Conservation (phyloP, 2,888 invertebrate genomes). For the Stomorhina lunata region DNA sequence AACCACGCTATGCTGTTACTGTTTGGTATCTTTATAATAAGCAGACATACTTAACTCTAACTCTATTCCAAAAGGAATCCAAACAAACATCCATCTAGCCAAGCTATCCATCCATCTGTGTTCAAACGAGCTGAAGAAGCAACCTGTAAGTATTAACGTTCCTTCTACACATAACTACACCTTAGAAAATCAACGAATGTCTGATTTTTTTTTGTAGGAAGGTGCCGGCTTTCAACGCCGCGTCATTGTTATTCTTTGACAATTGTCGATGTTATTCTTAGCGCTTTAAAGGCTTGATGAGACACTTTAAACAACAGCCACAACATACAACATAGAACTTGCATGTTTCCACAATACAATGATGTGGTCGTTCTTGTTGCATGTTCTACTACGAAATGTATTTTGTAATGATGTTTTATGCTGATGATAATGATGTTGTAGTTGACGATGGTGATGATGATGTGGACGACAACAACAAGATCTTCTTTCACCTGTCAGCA, state of each 20-base stretch:
- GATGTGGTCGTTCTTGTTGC: conserved; percentile 34
- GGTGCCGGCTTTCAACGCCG: conserved; percentile 65
- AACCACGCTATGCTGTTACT: conserved; percentile 21
- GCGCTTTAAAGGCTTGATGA: conserved; percentile 65
- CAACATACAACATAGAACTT: conserved; percentile 47
- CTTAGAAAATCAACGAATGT: background rate
- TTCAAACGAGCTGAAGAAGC: background rate
- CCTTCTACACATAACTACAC: background rate
- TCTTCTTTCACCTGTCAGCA: conserved; percentile 64
- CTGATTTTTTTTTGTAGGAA: conserved; percentile 28
- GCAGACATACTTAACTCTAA: conserved; percentile 22
- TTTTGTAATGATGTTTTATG: conserved; percentile 24
- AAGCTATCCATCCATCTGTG: conserved; percentile 34
- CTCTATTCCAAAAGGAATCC: background rate
- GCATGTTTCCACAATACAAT: conserved; percentile 31
- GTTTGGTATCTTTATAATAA: conserved; percentile 62
- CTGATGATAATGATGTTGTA: conserved; percentile 34
- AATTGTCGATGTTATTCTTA: conserved; percentile 66
- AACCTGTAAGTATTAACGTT: conserved; percentile 44
- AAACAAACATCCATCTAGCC: background rate
- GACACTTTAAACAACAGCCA: conserved; percentile 56
- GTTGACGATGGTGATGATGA: conserved; percentile 1
- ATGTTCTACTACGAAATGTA: background rate
- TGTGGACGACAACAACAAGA: conserved; percentile 30
- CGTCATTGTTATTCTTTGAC: conserved; percentile 66